Evolutionary conservation across 2,888 invertebrate genomes (phyloP), one percentile per base, ranked within the genome.

Genomic region (Brenthis hecate): DNA sequence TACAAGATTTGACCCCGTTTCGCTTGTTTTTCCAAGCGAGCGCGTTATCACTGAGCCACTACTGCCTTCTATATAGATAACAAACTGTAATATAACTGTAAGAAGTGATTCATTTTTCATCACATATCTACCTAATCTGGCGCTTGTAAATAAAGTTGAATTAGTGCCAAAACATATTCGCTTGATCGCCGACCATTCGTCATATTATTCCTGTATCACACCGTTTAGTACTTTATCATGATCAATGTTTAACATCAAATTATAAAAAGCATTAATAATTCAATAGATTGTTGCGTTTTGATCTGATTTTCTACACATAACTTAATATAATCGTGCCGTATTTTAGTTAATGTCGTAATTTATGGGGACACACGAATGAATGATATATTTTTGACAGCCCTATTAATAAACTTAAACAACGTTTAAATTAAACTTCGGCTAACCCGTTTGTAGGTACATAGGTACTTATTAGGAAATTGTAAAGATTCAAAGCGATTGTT

Each of bases 191-290:
- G 66, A n/a, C 64, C 60, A 71, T 72, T 73, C 66, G 55, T 73
- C 69, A 71, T 72, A 71, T 61, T 72, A 72, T 67, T 70, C 68
- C 51, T 63, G 70, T 67, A 68, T 72, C 54, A 65, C 66, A 66
- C 66, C 61, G 47, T 65, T 68, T 60, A 53, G 65, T 65, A 54
- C 47, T 67, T 71, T 71, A 71, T 71, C 69, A 43, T 69, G 66
- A 73, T 62, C 67, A 71, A 71, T 68, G 67, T 60, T 57, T 58
- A 47, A 66, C 65, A 69, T 73, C 53, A 71, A 65, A 68, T 68
- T 68, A 66, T 62, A 70, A 72, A 64, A 65, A 50, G 57, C 65
- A 66, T 72, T 72, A 65, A 72, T 72, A 70, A 63, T 60, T 65
- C 70, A 65, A 68, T 71, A 63, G 28, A 50, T 71, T 65, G 56